Conservation (phyloP, 2,113 vertebrate species). For the Boulengeromyrus knoepffleri region DNA sequence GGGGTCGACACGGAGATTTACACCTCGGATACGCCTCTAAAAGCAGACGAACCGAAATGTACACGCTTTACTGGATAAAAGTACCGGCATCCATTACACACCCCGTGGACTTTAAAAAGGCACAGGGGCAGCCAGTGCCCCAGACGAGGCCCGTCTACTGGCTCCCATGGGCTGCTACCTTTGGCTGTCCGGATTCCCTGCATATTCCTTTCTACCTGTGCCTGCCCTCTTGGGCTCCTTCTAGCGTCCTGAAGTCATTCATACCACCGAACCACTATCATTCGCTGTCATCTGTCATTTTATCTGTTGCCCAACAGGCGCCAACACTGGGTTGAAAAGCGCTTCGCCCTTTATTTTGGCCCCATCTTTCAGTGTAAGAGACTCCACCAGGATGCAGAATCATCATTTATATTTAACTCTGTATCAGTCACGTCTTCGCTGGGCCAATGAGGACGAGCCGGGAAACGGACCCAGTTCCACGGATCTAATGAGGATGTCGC, state of each 20-base stretch:
- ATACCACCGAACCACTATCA: not conserved
- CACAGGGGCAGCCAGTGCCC: not conserved
- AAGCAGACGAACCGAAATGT: slow-evolving; percentile 9
- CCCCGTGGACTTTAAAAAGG: not conserved
- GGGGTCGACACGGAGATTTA: not conserved
- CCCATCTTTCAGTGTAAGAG: not conserved
- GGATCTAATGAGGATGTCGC: slow-evolving; percentile 16
- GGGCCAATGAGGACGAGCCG: not conserved
- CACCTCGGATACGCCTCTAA: not conserved
- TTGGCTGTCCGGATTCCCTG: not conserved
- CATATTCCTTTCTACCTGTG: not conserved
- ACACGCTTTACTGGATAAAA: not conserved
- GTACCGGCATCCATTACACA: not conserved
- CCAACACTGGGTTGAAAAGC: not conserved
- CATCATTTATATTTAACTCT: not conserved
- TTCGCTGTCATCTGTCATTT: not conserved
- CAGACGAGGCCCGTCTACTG: not conserved
- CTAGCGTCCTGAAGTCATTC: not conserved
- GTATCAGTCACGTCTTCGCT: not conserved
- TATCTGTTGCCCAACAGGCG: not conserved
- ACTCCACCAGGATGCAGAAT: not conserved
- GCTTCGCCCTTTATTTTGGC: not conserved
- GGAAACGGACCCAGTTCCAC: not conserved
- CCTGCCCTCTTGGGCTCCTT: not conserved
- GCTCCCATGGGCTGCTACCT: not conserved